These are phyloP conservation scores for Crotalus helleri DNA, from an alignment of 2,113 vertebrate genomes.

Conservation along the genomic window DNA sequence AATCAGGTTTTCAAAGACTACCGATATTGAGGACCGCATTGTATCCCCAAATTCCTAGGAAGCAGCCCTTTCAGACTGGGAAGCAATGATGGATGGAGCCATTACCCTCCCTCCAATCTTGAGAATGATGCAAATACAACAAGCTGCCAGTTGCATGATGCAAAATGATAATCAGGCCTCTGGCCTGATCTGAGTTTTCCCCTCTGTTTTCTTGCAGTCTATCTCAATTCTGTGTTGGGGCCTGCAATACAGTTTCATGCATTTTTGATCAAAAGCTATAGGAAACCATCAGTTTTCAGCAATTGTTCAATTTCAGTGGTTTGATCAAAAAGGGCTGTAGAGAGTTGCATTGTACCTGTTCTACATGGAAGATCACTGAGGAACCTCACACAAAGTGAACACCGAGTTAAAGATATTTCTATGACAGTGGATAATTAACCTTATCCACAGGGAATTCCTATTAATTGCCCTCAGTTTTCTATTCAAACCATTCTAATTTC, in stretches of 20 bases:
- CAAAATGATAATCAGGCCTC: background rate
- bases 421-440: background rate
- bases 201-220: background rate
- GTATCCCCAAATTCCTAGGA: background rate
- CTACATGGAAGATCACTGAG: background rate
- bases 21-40: background rate
- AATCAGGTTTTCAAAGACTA: background rate
- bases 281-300: background rate
- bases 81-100: background rate
- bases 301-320: background rate
- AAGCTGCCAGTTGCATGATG: background rate
- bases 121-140: background rate
- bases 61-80: background rate
- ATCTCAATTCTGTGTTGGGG: background rate
- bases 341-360: background rate
- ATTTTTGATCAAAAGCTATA: background rate
- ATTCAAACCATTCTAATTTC: background rate
- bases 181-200: background rate
- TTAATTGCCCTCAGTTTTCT: background rate
- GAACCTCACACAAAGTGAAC: background rate
- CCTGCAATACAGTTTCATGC: background rate
- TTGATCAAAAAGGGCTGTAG: background rate
- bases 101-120: background rate
- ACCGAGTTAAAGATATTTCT: background rate
- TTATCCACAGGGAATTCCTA: background rate